Evolutionary conservation across 2,797 vertebrate species (phyloP), one percentile per base, ranked within the genome.

Genomic region (Menidia menidia): DNA sequence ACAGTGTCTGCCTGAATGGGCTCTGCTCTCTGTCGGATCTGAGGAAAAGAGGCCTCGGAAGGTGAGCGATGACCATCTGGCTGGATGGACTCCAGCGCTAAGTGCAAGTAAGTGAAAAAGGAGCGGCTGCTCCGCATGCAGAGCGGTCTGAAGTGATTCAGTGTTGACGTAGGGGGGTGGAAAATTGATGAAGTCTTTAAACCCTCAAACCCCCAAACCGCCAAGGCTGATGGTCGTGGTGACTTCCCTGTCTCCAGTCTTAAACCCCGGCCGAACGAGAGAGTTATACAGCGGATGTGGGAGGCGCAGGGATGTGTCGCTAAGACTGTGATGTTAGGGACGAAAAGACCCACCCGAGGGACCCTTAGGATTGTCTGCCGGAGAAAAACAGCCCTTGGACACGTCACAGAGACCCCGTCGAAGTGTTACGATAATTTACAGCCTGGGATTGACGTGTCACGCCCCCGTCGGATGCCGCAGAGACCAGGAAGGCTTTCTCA

Each of bases 181-280:
- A 12, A 75, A 83, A 77, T 75, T 65, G 12, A 87, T 78, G 42
- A 64, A 73, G 71, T 73, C 76, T 87, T 86, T 58, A 83, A 87
- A 76, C 59, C 42, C 59, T 42, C 54, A 80, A 88, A 86, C 71
- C 81, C 84, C 83, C 75, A 76, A 64, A 85, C 78, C 80, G 71
- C 80, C 82, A 83, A 71, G 81, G 84, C 77, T 79, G 80, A 87
- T 87, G 45, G 52, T n/a, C 7, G 71, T 71, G 42, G 73, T 72
- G 73, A 80, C 85, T 85, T 71, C 70, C 76, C 77, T 12, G 58
- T 73, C 66, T 48, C 1, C 72, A 33, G 69, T 71, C 47, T 67
- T 82, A 87, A 78, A 81, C 82, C 73, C 25, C 80, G 41, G 44
- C 59, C 67, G 19, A 64, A 35, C 3, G n/a, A 64, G 84, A 72